Conservation (phyloP, 1,140 invertebrate species). For the Ridgeia piscesae region DNA sequence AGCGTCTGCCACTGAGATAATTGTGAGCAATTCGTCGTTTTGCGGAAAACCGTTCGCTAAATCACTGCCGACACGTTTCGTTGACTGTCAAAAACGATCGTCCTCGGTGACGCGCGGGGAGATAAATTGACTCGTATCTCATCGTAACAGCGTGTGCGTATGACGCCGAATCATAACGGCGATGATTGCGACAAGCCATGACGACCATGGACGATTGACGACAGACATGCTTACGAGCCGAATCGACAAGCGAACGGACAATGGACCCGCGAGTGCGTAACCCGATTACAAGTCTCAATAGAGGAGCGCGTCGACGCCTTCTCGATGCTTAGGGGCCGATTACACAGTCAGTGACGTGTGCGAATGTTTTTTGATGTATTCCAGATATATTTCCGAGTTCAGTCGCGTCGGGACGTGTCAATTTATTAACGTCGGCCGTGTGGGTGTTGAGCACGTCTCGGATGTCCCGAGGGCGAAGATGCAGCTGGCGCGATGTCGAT, state of each 20-base stretch:
- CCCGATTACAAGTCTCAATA: constrained; percentile 1
- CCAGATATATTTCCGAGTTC: background rate
- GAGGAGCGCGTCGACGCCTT: background rate
- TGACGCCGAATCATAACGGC: background rate
- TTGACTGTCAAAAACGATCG: background rate
- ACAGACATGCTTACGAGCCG: background rate
- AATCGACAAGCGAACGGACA: background rate
- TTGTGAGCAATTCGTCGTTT: background rate
- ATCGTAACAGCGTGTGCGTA: background rate
- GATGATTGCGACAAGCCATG: background rate
- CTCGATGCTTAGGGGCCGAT: background rate
- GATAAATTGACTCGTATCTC: background rate
- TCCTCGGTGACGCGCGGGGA: background rate
- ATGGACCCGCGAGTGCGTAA: background rate
- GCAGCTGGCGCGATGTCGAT: background rate
- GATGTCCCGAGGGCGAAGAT: background rate
- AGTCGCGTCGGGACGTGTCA: background rate
- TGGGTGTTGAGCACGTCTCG: background rate
- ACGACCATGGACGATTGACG: background rate
- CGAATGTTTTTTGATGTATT: background rate
- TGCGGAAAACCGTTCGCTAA: background rate
- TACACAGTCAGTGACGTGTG: background rate
- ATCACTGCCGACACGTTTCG: background rate
- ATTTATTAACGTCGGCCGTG: background rate
- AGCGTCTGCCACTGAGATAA: background rate